Conservation (phyloP, 1,140 invertebrate species). For the Aphis gossypii region DNA sequence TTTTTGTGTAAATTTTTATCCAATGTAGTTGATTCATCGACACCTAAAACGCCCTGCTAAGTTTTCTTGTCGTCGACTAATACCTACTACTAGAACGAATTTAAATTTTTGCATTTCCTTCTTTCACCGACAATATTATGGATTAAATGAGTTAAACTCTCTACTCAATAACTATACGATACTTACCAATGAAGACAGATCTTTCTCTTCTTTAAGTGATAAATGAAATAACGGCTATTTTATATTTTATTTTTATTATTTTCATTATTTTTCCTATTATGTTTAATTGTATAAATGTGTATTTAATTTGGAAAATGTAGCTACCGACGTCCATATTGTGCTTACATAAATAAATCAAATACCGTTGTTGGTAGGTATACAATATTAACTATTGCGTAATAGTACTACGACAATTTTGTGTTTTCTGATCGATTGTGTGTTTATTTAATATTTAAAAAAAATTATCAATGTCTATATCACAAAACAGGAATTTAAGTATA, state of each 20-base stretch:
- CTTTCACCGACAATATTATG: background rate
- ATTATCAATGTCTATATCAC: background rate
- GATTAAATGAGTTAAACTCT: background rate
- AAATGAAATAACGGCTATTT: background rate
- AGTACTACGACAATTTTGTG: background rate
- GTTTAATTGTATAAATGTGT: background rate
- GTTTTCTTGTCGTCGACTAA: too few species aligned
- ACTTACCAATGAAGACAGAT: background rate
- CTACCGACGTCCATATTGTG: too few species aligned
- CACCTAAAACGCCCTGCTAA: too few species aligned
- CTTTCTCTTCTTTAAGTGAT: background rate
- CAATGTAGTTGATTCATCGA: too few species aligned
- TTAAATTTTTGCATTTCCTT: background rate
- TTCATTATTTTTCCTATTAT: background rate
- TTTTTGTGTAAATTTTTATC: background rate
- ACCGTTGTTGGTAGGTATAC: background rate
- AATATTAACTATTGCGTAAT: background rate
- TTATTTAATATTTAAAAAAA: background rate
- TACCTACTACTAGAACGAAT: background rate
- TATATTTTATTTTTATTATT: background rate
- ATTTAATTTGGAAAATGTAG: too few species aligned
- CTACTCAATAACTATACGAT: background rate
- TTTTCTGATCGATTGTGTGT: background rate
- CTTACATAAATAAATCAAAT: background rate
- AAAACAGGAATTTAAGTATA: background rate